Percentiles rank a stretch among this genome's conserved stretches.
These are phyloP conservation scores for Xenentodon cancila DNA, from an alignment of 2,797 vertebrate genomes.

Conservation along the genomic window DNA sequence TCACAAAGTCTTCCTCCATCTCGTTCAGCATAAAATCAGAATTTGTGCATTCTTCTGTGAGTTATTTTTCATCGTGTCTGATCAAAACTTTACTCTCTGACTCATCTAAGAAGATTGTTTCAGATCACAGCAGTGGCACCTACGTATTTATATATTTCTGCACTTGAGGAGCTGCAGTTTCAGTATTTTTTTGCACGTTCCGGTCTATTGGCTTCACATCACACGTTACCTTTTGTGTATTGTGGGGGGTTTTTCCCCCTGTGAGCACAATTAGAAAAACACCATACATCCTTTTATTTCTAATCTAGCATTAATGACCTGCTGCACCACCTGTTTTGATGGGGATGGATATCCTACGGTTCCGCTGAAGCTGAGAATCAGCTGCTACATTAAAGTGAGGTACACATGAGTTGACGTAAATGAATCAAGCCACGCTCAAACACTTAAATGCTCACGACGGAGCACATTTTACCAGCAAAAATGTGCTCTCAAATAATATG, in stretches of 20 bases:
- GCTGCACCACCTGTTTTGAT: not conserved
- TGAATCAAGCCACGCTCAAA: conserved; percentile 53
- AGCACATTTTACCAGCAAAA: conserved; percentile 56
- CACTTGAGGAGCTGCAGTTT: conserved; percentile 9
- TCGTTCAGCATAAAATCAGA: conserved; percentile 25
- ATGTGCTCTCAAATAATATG: conserved; percentile 16
- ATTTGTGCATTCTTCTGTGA: conserved; percentile 46
- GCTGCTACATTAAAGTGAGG: conserved; percentile 11
- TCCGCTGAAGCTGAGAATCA: conserved; percentile 15
- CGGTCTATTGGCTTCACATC: conserved; percentile 22
- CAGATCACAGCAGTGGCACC: conserved; percentile 59
- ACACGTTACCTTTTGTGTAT: not conserved
- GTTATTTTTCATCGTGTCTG: conserved; percentile 28
- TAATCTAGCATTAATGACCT: conserved; percentile 8
- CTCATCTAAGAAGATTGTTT: conserved; percentile 19
- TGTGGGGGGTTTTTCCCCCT: conserved; percentile 2
- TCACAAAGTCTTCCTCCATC: conserved; percentile 40
- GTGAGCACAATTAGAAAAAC: conserved; percentile 2
- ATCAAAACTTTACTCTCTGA: conserved; percentile 10
- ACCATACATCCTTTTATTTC: conserved; percentile 7
- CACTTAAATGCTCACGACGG: conserved; percentile 23
- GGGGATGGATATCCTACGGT: conserved; percentile 11
- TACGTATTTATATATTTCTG: conserved; percentile 37
- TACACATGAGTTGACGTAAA: conserved; percentile 30
- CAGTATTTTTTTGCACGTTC: conserved; percentile 36